These are phyloP conservation scores for Astur gentilis DNA, from an alignment of 2,113 vertebrate genomes.

Conservation along the genomic window DNA sequence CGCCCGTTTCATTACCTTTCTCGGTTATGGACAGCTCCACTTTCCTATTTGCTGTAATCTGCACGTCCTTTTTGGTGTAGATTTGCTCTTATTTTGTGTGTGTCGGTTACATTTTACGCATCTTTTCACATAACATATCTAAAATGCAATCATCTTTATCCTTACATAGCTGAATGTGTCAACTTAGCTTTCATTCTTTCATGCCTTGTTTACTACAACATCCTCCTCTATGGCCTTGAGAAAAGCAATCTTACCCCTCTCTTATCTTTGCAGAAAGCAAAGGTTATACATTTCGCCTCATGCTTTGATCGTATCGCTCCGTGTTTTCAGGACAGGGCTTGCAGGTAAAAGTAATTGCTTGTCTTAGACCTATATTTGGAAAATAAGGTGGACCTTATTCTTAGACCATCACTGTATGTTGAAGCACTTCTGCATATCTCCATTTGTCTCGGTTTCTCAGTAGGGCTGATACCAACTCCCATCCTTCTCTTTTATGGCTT, in stretches of 20 bases:
- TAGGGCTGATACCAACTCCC: neutral
- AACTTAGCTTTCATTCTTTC: neutral
- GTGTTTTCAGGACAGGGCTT: neutral
- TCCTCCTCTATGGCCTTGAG: slow-evolving; percentile 27
- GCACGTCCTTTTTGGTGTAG: neutral
- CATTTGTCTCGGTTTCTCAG: neutral
- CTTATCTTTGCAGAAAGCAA: slow-evolving; percentile 46
- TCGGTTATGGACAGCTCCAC: neutral
- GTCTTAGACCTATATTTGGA: neutral
- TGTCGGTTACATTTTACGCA: neutral
- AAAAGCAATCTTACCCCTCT: neutral
- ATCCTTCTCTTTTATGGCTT: neutral
- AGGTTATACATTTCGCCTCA: neutral
- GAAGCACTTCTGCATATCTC: neutral
- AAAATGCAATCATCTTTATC: neutral
- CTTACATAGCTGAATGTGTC: neutral
- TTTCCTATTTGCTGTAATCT: neutral
- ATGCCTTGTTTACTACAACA: slow-evolving; percentile 46
- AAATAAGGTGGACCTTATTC: neutral
- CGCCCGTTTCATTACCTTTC: neutral
- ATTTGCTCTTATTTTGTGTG: neutral
- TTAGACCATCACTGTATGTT: rapidly evolving
- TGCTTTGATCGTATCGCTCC: neutral
- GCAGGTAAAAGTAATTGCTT: neutral
- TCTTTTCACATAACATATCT: neutral